phyloP scores from a whole-genome alignment of 2,113 vertebrate genomes.

The human (Homo sapiens) region DNA sequence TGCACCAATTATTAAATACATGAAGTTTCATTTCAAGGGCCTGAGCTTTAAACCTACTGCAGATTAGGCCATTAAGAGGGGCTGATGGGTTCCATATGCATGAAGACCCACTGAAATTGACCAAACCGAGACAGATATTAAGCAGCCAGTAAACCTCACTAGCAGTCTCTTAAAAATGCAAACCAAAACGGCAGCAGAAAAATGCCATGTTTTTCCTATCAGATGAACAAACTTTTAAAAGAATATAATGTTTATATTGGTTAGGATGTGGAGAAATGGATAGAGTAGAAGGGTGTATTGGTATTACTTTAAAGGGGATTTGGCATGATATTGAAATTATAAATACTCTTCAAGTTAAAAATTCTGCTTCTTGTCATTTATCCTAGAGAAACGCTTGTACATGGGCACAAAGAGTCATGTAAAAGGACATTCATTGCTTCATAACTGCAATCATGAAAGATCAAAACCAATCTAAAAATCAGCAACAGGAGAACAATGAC shows the following conservation, averaged over 20 bases:
- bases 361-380: background rate
- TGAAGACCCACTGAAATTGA: background rate
- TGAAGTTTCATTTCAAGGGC: background rate
- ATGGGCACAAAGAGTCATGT: background rate
- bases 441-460: background rate
- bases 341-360: background rate
- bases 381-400: background rate
- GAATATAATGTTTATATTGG: background rate
- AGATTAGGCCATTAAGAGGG: background rate
- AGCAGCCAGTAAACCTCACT: background rate
- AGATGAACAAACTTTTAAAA: background rate
- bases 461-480: background rate
- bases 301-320: background rate
- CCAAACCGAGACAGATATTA: background rate
- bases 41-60: background rate
- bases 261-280: background rate
- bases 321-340: background rate
- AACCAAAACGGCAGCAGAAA: background rate
- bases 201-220: background rate
- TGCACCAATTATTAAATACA: background rate
- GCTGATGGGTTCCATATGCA: background rate
- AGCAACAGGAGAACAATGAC: background rate
- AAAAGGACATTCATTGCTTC: background rate
- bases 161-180: background rate
- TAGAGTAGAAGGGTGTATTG: background rate